These are phyloP conservation scores for Agapornis canus DNA, from an alignment of 2,797 vertebrate genomes.

Conservation along the genomic window DNA sequence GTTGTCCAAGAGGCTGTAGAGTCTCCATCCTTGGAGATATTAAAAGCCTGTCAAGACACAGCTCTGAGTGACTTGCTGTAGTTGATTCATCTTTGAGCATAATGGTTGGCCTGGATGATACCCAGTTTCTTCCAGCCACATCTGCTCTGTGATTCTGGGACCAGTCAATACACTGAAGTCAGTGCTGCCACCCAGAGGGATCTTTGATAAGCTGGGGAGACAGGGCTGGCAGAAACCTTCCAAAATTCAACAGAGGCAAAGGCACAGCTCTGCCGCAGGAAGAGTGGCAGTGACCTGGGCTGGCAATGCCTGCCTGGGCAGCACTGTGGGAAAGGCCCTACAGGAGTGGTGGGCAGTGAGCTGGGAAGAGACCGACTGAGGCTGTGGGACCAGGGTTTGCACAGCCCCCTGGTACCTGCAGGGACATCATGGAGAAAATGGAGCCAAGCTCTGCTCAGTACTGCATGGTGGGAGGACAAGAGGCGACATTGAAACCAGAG, in stretches of 20 bases:
- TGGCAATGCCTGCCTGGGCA: neutral
- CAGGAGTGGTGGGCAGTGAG: accelerated
- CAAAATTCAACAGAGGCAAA: neutral
- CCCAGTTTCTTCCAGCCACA: neutral
- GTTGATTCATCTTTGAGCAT: neutral
- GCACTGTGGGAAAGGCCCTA: neutral
- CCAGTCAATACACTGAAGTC: neutral
- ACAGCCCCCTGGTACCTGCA: neutral
- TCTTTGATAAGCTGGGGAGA: neutral
- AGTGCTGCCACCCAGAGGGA: neutral
- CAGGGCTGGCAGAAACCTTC: neutral
- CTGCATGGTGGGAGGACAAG: neutral
- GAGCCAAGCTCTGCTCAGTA: neutral
- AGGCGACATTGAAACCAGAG: neutral
- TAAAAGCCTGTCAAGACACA: neutral
- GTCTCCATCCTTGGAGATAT: neutral
- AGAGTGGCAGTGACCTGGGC: accelerated
- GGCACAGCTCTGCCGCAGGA: accelerated
- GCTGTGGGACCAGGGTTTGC: neutral
- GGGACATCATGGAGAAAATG: neutral
- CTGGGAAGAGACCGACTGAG: neutral
- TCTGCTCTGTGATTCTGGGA: neutral
- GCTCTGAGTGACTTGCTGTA: neutral
- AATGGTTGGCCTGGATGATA: neutral
- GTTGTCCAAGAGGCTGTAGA: neutral